Base-by-base conservation (phyloP, 1,140 invertebrate species). In the Drosophila miranda region DNA sequence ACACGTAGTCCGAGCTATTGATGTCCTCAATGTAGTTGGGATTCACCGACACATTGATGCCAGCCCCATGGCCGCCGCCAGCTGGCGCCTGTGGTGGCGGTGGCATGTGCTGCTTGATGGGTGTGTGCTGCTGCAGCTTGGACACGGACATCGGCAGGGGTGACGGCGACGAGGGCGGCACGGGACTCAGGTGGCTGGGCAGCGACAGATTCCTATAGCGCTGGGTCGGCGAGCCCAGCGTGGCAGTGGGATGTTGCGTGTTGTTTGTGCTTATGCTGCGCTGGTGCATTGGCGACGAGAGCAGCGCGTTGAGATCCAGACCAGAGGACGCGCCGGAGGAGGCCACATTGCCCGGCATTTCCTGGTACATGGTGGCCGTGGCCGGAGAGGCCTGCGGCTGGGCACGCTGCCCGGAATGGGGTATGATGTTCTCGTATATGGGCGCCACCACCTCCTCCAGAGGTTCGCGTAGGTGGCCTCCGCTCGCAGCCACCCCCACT, bases 381-480 rank as follows among this genome's bases (percentile, higher is more conserved):
- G 90, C 89, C 34, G 90, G 89, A 19, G 89, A 88, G 9, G 87
- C 89, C 61, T 91, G 90, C 8, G 90, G 90, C 69, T 91, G 90
- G 1, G 90, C 90, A 21, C 89, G 64, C 55, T 91, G 90, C 0
- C 90, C 84, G 44, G 88, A 87, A 56, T 93, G 92, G 43, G 94
- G 93, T 64, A 95, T 93, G 41, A 95, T 93, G 82, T 95, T 95
- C 91, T 96, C 95, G 89, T 95, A 95, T 6, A 95, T 94, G 11
- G 94, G 94, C 6, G 91, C 86, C 14, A 90, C 54, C 13, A 74
- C 60, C 1, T 58, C 54, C 50, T 86, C 70, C 42, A 16, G 62
- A 0, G 41, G 26, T 5, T 50, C 48, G n/a, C 30, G 11, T 26
- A 26, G 23, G 5, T 26, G 23, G 23, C 23, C 23, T 5, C 23